A percentile compares a stretch with the other conserved stretches of the same genome.
These are phyloP conservation scores for Gryllus bimaculatus DNA, from an alignment of 1,140 invertebrate genomes.

Conservation along the genomic window DNA sequence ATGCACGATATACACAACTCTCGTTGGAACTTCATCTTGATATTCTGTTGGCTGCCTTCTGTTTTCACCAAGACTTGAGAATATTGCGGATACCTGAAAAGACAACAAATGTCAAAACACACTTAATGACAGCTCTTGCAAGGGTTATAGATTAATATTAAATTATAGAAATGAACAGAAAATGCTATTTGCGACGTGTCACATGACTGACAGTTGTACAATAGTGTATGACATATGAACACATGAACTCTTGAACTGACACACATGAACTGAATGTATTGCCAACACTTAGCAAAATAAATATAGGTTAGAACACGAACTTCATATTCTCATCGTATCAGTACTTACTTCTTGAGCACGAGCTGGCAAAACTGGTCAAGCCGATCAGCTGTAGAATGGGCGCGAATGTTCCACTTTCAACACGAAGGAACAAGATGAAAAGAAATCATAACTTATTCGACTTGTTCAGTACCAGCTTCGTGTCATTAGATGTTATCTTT, in stretches of 20 bases:
- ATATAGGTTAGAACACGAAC: no score
- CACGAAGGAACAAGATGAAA: conserved; percentile 7
- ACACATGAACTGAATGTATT: not conserved
- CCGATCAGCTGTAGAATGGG: conserved; percentile 7
- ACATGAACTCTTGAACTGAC: not conserved
- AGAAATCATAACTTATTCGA: conserved; percentile 9
- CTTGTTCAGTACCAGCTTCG: not conserved
- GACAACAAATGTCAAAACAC: not conserved
- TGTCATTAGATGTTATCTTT: conserved; percentile 14
- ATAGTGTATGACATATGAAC: not conserved
- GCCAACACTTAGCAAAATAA: no score
- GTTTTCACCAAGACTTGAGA: not conserved
- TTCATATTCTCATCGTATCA: not conserved
- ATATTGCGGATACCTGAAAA: not conserved
- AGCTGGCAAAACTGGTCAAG: not conserved
- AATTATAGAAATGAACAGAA: no score
- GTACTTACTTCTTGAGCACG: conserved; percentile 7
- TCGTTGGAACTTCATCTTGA: conserved; percentile 13
- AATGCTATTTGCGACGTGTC: no score
- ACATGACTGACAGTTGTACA: not conserved
- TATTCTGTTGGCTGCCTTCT: not conserved
- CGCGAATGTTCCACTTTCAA: conserved; percentile 15
- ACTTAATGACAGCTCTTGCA: no score
- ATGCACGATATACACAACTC: conserved; percentile 11
- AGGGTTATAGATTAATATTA: no score